Base-by-base conservation (phyloP, 1,140 invertebrate genomes). In the Lepidurus packardi region DNA sequence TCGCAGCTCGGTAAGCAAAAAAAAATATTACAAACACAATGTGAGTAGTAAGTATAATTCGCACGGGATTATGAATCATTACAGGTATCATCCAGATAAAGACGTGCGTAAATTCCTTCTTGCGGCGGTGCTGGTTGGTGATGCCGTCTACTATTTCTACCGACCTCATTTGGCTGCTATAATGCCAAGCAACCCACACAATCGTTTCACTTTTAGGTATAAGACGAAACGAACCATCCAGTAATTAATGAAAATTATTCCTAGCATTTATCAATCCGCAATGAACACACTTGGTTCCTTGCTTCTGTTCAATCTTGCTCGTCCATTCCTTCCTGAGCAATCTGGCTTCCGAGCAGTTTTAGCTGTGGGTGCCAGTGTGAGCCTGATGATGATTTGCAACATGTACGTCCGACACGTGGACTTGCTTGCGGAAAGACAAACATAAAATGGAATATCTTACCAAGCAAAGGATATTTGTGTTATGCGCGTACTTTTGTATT, bases 211-310 rank as follows among this genome's bases (percentile, higher is more conserved):
- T 7, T 65, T 65, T 21, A 65, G 53, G 53, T 65, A 65, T 65
- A 65, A n/a, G 53, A 8, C 53, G 9, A 7, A 65, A 16, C 6
- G 6, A 65, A 65, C 13, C 1, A 21, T 65, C 6, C 16, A 65
- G 45, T 11, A 4, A 16, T 65, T 65, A 16, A 13, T 7, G 21
- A 21, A 21, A 65, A 65, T 83, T 82, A 80, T 80, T 85, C 85
- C 73, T 83, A 90, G 90, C 83, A 81, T 87, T 16, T 87, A 90
- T 80, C 90, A 90, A 24, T 88, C 90, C 43, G 81, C 89, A 7
- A 85, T 92, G 21, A 89, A 92, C 82, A 91, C 89, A 77, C 89
- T 93, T 83, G 91, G 92, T 34, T 92, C 91, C 0, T 89, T 93
- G 8, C 84, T 93, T 7, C 84, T 89, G 42, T 92, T 91, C 90